These are phyloP conservation scores for Leistus spinibarbis DNA, from an alignment of 2,888 invertebrate species.

Conservation along the genomic window DNA sequence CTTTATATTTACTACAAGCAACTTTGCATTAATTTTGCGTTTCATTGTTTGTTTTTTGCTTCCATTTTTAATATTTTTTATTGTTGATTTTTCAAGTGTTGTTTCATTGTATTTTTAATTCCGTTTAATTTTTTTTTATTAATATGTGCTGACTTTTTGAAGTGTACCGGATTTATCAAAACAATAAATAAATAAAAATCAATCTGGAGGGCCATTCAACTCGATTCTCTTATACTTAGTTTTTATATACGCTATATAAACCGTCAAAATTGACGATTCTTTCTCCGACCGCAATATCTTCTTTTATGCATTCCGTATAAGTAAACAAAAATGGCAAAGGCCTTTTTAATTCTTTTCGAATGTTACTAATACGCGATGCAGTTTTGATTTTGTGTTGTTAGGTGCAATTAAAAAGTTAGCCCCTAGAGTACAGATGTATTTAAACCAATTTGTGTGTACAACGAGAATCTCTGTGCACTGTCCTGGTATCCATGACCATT, in stretches of 20 bases:
- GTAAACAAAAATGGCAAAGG: no score
- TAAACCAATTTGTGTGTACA: background rate
- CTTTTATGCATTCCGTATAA: no score
- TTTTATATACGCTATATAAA: no score
- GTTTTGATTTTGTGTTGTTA: background rate
- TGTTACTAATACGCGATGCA: background rate
- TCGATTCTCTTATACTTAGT: no score
- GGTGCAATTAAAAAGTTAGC: background rate
- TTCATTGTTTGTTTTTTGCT: background rate
- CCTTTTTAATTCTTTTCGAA: no score
- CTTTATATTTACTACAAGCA: background rate
- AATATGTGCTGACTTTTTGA: no score
- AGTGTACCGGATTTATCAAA: background rate
- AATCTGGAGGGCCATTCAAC: no score
- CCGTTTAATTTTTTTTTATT: background rate
- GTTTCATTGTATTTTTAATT: background rate
- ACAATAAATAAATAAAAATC: constrained; percentile 7
- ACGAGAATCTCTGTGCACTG: background rate
- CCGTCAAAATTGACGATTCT: no score
- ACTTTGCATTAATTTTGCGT: no score
- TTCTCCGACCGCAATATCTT: no score
- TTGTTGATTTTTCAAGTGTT: background rate
- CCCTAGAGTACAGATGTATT: background rate
- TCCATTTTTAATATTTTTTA: background rate
- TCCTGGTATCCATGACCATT: background rate